A percentile compares a stretch with the other conserved stretches of the same genome.
These are phyloP conservation scores for Seira musarum DNA, from an alignment of 2,888 invertebrate species.

Conservation along the genomic window DNA sequence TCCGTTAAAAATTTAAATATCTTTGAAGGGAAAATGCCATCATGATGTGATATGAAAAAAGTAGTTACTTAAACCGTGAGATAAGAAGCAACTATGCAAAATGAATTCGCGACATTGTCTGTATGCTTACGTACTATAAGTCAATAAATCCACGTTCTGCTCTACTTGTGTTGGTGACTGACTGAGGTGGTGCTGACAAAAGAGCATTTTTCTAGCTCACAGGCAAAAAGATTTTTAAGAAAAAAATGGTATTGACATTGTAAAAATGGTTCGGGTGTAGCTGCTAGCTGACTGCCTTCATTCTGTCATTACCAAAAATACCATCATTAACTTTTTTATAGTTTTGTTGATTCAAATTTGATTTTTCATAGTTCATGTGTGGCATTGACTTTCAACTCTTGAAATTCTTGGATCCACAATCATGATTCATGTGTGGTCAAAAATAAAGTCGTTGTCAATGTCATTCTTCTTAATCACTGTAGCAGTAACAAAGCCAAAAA, in stretches of 20 bases:
- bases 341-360: background rate
- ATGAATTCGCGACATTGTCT: conserved; percentile 10
- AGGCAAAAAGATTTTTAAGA: background rate
- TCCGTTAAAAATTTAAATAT: background rate
- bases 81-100: conserved; percentile 1
- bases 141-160: conserved; percentile 7
- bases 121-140: background rate
- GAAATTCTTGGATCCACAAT: background rate
- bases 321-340: background rate
- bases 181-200: background rate
- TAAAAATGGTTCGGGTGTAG: background rate
- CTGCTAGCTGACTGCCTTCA: background rate
- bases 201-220: background rate
- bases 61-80: background rate
- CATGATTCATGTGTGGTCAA: background rate
- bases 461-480: background rate
- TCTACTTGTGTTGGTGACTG: background rate
- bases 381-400: background rate
- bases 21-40: background rate
- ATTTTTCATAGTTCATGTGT: conserved; percentile 6
- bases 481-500: too few relatives aligned
- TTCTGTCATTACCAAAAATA: background rate
- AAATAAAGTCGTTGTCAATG: background rate
- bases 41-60: background rate
- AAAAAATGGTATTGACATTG: background rate